Percentiles rank a stretch among this genome's conserved stretches.
phyloP scores from a whole-genome alignment of 1,140 invertebrate genomes.

The Danaus melanippus region DNA sequence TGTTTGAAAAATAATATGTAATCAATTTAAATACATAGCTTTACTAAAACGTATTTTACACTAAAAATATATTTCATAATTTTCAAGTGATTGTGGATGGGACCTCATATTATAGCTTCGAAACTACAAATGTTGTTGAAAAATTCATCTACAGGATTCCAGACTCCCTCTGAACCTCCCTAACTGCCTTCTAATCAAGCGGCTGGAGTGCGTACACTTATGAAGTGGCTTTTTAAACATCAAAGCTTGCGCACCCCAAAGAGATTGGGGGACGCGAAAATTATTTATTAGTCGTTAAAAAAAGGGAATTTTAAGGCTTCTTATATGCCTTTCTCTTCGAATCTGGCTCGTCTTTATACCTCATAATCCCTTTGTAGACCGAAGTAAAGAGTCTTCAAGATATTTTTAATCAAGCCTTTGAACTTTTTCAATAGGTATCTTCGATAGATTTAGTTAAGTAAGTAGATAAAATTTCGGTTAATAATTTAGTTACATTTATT shows the following conservation, averaged over 20 bases:
- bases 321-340: conserved; percentile 27
- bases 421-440: conserved; percentile 8
- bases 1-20: too few species aligned
- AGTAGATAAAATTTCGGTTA: too few species aligned
- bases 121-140: conserved; percentile 11
- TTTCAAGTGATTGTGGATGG: too few species aligned
- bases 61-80: too few species aligned
- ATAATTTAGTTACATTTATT: too few species aligned
- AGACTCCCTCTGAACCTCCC: conserved; percentile 16
- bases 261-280: conserved; percentile 35
- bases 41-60: too few species aligned
- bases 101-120: neutral
- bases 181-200: conserved; percentile 50
- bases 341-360: conserved; percentile 25
- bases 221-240: conserved; percentile 49
- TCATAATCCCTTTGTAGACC: conserved; percentile 34
- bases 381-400: conserved; percentile 28
- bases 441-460: too few species aligned
- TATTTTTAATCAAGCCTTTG: conserved; percentile 34
- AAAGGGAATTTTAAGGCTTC: conserved; percentile 21
- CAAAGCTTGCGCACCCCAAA: conserved; percentile 35
- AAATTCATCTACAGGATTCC: conserved; percentile 17
- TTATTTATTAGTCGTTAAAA: conserved; percentile 45
- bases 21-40: too few species aligned
- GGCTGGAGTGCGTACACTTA: conserved; percentile 35